Base-by-base conservation (phyloP, 2,797 vertebrate genomes). In the Mus caroli region DNA sequence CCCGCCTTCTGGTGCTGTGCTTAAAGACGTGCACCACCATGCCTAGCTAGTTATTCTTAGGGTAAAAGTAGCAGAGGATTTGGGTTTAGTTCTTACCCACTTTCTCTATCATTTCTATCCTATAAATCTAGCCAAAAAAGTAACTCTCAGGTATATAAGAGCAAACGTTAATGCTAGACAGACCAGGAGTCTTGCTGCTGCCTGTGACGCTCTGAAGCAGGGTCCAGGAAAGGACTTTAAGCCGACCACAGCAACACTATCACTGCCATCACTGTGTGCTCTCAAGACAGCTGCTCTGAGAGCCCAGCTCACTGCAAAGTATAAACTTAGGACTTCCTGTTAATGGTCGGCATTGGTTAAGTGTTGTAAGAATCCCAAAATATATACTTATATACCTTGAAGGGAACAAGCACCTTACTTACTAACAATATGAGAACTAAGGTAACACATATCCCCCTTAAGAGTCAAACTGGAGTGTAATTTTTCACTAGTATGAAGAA, bases 371-470 rank as follows among this genome's bases (percentile, higher is more conserved):
- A 94, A 60, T 54, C 78, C 92, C 28, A 73, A 67, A 54, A 88
- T n/a, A 77, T 34, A 60, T 17, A 78, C 75, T 69, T 69, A 75
- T 19, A 46, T n/a, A n/a, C 19, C 46, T 34, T 60, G 22, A 46
- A 93, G 92, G 89, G 34, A 62, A 60, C 7, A 6, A 64, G 37
- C 80, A 80, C 52, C 92, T 90, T 20, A 64, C 28, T 93, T 11
- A 62, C 17, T 95, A 94, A 84, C n/a, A n/a, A 82, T 50, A 71
- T 6, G 60, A 94, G 37, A 79, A 46, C 40, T 90, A 91, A 62
- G 92, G 76, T 58, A 92, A 73, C 1, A 6, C 12, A 82, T 79
- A 82, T 87, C 9, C 19, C 40, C 90, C 71, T 50, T 67, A 84
- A 58, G 90, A 88, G 60, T 85, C 84, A 92, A 82, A 71, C 26